These are phyloP conservation scores for Dunckerocampus dactyliophorus DNA, from an alignment of 2,113 vertebrate genomes.

Conservation along the genomic window DNA sequence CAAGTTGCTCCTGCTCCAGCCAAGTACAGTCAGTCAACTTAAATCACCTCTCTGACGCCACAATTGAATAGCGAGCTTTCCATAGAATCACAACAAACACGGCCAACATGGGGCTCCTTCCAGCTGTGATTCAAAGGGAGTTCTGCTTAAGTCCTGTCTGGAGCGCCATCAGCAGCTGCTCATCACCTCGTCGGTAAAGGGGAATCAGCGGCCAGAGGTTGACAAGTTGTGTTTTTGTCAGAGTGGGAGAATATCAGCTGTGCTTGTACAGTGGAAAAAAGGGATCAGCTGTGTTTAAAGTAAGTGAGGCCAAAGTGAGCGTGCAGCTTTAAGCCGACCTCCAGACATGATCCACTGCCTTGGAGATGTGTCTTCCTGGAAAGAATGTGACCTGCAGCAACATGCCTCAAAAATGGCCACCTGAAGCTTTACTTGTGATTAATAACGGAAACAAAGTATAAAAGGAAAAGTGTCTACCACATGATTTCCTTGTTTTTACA, in stretches of 20 bases:
- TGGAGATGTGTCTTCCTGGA: conserved; percentile 28
- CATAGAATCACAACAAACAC: conserved; percentile 17
- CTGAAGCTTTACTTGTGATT: neutral
- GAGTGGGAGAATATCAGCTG: conserved; percentile 36
- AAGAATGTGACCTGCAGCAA: conserved; percentile 47
- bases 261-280: conserved; percentile 35
- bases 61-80: conserved; percentile 19
- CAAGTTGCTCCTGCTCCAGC: neutral
- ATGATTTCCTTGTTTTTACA: too few species aligned
- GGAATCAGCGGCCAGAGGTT: conserved; percentile 50
- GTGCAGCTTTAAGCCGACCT: conserved; percentile 29
- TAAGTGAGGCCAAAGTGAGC: conserved; percentile 16
- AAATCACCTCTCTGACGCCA: neutral
- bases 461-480: neutral
- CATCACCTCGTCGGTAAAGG: conserved; percentile 25
- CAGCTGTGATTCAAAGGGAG: conserved; percentile 23
- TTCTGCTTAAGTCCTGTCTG: conserved; percentile 19
- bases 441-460: neutral
- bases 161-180: conserved; percentile 50
- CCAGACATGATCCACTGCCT: conserved; percentile 22
- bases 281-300: conserved; percentile 28
- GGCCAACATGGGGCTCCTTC: conserved; percentile 1
- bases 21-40: neutral
- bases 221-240: conserved; percentile 36
- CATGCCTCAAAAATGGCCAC: conserved; percentile 12